These are phyloP conservation scores for Atherix ibis DNA, from an alignment of 2,888 invertebrate genomes.

Conservation along the genomic window DNA sequence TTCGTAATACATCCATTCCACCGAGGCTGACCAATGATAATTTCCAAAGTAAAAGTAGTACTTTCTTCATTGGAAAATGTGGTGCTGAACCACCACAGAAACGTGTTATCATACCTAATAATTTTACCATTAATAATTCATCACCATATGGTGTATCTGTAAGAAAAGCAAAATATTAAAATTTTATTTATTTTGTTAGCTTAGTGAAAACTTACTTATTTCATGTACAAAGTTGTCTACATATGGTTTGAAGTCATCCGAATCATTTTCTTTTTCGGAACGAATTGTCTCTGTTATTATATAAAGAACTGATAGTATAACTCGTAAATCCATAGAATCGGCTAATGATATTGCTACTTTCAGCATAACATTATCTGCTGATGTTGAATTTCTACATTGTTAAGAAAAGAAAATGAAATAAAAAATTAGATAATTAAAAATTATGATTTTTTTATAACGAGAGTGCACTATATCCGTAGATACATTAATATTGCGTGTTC, in stretches of 20 bases:
- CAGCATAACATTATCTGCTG: slow-evolving; percentile 53
- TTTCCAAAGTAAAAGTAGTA: slow-evolving; percentile 90
- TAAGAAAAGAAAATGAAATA: slow-evolving; percentile 4
- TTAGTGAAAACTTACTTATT: slow-evolving; percentile 30
- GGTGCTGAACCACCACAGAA: slow-evolving; percentile 92
- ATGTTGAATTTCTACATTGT: slow-evolving; percentile 41
- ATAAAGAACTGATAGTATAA: slow-evolving; percentile 85
- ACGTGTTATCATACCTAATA: slow-evolving; percentile 89
- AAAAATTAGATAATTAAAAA: slow-evolving; percentile 11
- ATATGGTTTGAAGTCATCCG: slow-evolving; percentile 33
- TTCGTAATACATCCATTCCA: slow-evolving; percentile 69
- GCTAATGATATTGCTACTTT: slow-evolving; percentile 69
- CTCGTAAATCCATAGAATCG: slow-evolving; percentile 82
- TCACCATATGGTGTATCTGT: slow-evolving; percentile 41
- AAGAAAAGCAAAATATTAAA: slow-evolving; percentile 11
- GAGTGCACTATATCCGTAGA: too few relatives aligned
- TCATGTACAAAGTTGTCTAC: slow-evolving; percentile 43
- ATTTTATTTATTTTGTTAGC: too few relatives aligned
- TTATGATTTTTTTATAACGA: neutral
- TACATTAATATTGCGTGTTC: too few relatives aligned
- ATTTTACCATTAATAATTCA: slow-evolving; percentile 71
- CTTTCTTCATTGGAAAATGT: slow-evolving; percentile 98
- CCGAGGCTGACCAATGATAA: slow-evolving; percentile 81
- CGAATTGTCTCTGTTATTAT: slow-evolving; percentile 91
- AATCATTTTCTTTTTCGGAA: slow-evolving; percentile 38